These are phyloP conservation scores for Tupiocoris notatus DNA, from an alignment of 2,888 invertebrate species.

Conservation along the genomic window DNA sequence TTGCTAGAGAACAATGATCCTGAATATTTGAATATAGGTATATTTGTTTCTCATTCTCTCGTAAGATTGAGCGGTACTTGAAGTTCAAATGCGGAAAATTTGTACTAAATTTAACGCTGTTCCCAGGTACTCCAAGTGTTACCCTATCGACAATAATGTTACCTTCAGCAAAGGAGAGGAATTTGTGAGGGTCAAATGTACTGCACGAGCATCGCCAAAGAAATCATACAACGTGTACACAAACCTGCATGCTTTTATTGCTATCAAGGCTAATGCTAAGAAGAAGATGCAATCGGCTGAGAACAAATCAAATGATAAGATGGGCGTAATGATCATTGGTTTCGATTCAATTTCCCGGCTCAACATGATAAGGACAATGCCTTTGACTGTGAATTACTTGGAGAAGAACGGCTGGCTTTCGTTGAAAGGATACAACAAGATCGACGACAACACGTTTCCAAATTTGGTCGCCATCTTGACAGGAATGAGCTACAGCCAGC, in stretches of 20 bases:
- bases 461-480: constrained; percentile 81
- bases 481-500: constrained; percentile 58
- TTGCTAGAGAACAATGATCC: no score
- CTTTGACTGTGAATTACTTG: constrained; percentile 67
- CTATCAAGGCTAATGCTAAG: constrained; percentile 58
- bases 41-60: no score
- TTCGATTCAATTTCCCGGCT: constrained; percentile 82
- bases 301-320: constrained; percentile 45
- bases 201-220: constrained; percentile 32
- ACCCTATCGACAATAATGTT: constrained; percentile 45
- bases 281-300: constrained; percentile 53
- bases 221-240: constrained; percentile 54
- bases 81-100: no score
- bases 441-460: constrained; percentile 86
- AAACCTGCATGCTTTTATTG: constrained; percentile 61
- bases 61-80: no score
- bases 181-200: constrained; percentile 48
- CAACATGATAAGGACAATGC: constrained; percentile 74
- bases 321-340: constrained; percentile 75
- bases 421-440: constrained; percentile 72
- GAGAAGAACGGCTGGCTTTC: constrained; percentile 68
- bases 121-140: constrained; percentile 46
- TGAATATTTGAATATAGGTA: no score
- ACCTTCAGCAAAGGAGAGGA: constrained; percentile 46
- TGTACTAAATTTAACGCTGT: neutral